Evolutionary conservation across 2,888 invertebrate species (phyloP), one percentile per base, ranked within the genome.

Genomic region (Acleris sparsana): DNA sequence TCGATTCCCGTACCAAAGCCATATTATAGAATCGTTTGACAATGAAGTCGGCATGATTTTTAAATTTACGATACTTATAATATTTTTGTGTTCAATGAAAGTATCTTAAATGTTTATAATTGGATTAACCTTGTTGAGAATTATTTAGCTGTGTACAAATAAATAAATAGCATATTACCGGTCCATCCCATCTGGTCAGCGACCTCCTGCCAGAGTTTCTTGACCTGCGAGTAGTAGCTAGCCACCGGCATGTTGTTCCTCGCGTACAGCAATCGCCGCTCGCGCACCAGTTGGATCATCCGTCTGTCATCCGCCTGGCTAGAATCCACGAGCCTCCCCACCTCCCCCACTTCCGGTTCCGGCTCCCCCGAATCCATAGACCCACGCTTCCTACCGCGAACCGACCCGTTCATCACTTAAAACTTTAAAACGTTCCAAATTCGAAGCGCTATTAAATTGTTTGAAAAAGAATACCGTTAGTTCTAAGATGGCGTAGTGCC

Each of bases 221-320:
- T 88, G 71, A 90, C 91, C 72, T 85, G 84, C 72, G 85, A 74
- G 81, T 90, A 88, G 83, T 88, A 89, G 78, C 87, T 88, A 70
- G 92, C 92, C 43, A 91, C 90, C 59, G 92, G 91, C 88, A 91
- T 85, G 79, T 87, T 89, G 82, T 84, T 88, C 61, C 92, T 82
- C 72, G 91, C 89, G 80, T 87, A 92, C 75, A 92, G 82, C 80
- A 89, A 78, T 58, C 80, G 84, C 58, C 91, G 85, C 76, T 75
- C 86, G 74, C 84, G 83, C 80, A 92, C 92, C 75, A 91, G 80
- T 60, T 76, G 75, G 75, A 92, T 92, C 79, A 92, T 83, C 69
- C 80, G 81, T 60, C 89, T 84, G 82, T 92, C 92, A 75, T 90
- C 92, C 49, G 90, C 91, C 82, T 90, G 88, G 73, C 81, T 80